Conservation (phyloP, 1,140 invertebrate genomes). For the Ostrea edulis region DNA sequence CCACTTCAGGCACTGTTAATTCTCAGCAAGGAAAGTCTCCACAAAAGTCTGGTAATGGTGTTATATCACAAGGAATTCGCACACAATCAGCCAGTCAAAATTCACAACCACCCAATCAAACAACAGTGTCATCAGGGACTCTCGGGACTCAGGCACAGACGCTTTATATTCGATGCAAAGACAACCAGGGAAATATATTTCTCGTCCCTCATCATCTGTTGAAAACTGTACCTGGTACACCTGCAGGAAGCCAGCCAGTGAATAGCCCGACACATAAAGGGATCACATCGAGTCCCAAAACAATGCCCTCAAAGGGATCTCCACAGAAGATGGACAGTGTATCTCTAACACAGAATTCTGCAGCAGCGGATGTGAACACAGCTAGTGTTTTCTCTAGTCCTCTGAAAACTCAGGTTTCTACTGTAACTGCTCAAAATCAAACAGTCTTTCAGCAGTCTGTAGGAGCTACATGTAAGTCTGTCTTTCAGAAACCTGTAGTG, state of each 20-base stretch:
- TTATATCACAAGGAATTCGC: background rate
- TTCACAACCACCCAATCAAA: background rate
- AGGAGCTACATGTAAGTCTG: background rate
- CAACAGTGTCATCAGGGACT: background rate
- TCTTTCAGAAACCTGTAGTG: slow-evolving; percentile 9
- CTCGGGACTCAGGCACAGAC: slow-evolving; percentile 34
- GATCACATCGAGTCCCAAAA: slow-evolving; percentile 7
- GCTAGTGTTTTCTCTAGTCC: slow-evolving; percentile 9
- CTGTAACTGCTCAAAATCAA: background rate
- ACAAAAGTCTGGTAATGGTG: slow-evolving; percentile 8
- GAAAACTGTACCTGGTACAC: slow-evolving; percentile 40
- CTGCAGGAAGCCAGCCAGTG: background rate
- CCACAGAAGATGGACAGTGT: slow-evolving; percentile 2
- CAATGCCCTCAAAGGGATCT: slow-evolving; percentile 9
- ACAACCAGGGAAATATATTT: slow-evolving; percentile 62
- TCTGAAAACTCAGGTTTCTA: background rate
- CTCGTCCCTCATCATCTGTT: slow-evolving; percentile 61
- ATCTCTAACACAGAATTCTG: background rate
- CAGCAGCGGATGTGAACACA: background rate
- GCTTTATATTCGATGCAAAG: slow-evolving; percentile 59
- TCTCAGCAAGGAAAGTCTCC: background rate
- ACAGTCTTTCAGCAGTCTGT: background rate
- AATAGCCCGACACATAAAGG: background rate
- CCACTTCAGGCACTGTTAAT: background rate
- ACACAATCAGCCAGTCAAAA: background rate